Evolutionary conservation across 2,888 invertebrate genomes (phyloP).

Genomic region (Pachydiplax longipennis): DNA sequence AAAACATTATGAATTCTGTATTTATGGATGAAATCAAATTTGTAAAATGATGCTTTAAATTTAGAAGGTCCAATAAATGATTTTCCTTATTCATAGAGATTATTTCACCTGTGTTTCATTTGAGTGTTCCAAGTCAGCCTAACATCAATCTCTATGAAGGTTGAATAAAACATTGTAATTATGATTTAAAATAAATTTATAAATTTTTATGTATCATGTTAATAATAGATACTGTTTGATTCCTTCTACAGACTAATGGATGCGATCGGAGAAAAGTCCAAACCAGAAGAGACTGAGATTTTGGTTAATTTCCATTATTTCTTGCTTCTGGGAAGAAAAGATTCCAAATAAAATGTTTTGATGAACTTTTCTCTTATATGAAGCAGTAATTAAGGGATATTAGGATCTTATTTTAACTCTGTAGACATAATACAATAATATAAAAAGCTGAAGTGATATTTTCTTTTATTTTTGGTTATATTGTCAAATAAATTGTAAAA

Average conservation of each 20-base stretch:
- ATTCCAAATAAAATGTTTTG: neutral
- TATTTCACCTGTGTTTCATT: no score
- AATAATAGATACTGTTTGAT: neutral
- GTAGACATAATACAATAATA: neutral
- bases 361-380: neutral
- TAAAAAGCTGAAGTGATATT: neutral
- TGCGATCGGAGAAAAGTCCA: constrained; percentile 1
- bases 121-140: no score
- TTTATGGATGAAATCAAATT: no score
- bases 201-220: no score
- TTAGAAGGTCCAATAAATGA: no score
- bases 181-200: no score
- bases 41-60: no score
- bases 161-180: no score
- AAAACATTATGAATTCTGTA: no score
- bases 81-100: no score
- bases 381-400: neutral
- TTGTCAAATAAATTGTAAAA: constrained; percentile 34
- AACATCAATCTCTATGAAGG: no score
- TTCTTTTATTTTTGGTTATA: constrained; percentile 39
- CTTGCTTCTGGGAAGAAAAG: constrained; percentile 47
- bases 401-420: no score
- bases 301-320: constrained; percentile 45
- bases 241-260: constrained; percentile 42
- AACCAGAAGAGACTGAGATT: constrained; percentile 33